Evolutionary conservation across 2,888 invertebrate species (phyloP).

Genomic region (Marronus borbonicus): DNA sequence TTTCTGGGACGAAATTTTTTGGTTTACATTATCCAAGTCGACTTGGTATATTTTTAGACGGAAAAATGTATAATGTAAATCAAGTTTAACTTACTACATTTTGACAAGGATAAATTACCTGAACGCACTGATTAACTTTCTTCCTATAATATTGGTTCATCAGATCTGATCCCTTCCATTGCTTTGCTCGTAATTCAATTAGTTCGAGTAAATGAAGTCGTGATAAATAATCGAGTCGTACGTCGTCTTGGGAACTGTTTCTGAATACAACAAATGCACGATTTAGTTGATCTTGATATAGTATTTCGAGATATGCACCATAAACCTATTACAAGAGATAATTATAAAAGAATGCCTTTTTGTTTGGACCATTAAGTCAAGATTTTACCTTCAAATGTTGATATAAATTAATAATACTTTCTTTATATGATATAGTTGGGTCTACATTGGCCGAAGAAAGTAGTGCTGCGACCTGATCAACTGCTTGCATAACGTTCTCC

Average conservation of each 20-base stretch:
- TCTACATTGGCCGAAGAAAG: conserved; percentile 84
- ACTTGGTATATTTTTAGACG: too few relatives aligned
- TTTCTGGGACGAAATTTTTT: too few relatives aligned
- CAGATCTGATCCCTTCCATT: conserved; percentile 90
- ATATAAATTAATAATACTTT: conserved; percentile 84
- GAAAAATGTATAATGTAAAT: too few relatives aligned
- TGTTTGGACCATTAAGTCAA: conserved; percentile 53
- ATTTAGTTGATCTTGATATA: conserved; percentile 90
- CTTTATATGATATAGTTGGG: conserved; percentile 75
- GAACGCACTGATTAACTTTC: conserved; percentile 66
- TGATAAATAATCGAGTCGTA: conserved; percentile 87
- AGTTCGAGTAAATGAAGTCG: conserved; percentile 92
- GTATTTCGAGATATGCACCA: conserved; percentile 85
- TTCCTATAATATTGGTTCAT: conserved; percentile 89
- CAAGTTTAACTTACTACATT: too few relatives aligned
- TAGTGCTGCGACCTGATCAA: conserved; percentile 85
- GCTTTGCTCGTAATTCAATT: conserved; percentile 92
- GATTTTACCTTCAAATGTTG: conserved; percentile 81
- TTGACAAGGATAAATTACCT: conserved; percentile 56
- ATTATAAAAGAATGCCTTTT: conserved; percentile 8
- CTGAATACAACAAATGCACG: conserved; percentile 89
- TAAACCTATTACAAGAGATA: conserved; percentile 68
- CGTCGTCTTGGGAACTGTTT: conserved; percentile 91
- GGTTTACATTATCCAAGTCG: too few relatives aligned
- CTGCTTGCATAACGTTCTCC: conserved; percentile 86